phyloP scores from a whole-genome alignment of 2,888 invertebrate species.

The Euzophera pinguis region DNA sequence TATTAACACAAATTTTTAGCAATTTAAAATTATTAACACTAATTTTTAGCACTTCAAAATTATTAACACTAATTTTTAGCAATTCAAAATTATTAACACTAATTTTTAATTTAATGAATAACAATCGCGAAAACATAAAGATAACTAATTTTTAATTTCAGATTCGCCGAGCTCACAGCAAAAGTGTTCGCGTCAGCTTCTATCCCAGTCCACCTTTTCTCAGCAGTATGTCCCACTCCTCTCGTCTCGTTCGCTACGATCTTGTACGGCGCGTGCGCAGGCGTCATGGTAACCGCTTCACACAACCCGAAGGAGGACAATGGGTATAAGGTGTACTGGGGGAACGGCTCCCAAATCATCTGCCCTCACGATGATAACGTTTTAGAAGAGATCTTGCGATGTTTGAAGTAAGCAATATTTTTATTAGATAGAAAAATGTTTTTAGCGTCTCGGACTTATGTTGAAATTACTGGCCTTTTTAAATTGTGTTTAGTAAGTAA shows the following conservation, averaged over 20 bases:
- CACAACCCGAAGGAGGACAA: conserved; percentile 98
- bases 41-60: too few relatives aligned
- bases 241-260: conserved; percentile 93
- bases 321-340: conserved; percentile 98
- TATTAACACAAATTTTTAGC: too few relatives aligned
- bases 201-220: conserved; percentile 90
- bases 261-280: conserved; percentile 87
- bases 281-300: conserved; percentile 97
- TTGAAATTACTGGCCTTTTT: too few relatives aligned
- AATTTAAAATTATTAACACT: too few relatives aligned
- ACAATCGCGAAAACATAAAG: too few relatives aligned
- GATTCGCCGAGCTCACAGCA: conserved; percentile 94
- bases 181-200: conserved; percentile 88
- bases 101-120: too few relatives aligned
- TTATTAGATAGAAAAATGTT: neutral
- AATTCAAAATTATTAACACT: too few relatives aligned
- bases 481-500: too few relatives aligned
- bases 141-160: conserved; percentile 58
- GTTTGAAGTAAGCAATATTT: conserved; percentile 78
- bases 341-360: conserved; percentile 97
- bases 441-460: too few relatives aligned
- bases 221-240: conserved; percentile 92
- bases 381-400: conserved; percentile 86
- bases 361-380: conserved; percentile 94
- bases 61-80: too few relatives aligned